Evolutionary conservation across 2,797 vertebrate species (phyloP).

Genomic region (Octomys mimax): DNA sequence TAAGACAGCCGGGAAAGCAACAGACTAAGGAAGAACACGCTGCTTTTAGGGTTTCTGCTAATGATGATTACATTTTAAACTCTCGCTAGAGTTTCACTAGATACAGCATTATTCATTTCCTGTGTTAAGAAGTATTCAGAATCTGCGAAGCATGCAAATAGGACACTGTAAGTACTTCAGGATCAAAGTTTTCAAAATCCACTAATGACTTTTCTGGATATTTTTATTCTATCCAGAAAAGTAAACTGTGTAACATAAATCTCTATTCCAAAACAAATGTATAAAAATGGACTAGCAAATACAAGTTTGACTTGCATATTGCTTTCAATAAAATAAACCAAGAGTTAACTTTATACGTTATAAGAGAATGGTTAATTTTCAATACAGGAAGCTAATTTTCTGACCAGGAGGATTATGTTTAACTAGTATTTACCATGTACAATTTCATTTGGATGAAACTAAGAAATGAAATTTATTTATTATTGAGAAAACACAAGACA

Average conservation of each 20-base stretch:
- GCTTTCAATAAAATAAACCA: conserved; percentile 54
- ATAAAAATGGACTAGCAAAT: conserved; percentile 55
- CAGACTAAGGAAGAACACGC: conserved; percentile 69
- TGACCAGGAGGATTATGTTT: not conserved
- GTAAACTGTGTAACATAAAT: conserved; percentile 43
- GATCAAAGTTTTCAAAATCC: conserved; percentile 61
- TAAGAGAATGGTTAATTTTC: conserved; percentile 44
- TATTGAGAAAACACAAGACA: conserved; percentile 58
- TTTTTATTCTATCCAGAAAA: conserved; percentile 19
- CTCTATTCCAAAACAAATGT: conserved; percentile 1
- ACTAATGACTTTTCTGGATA: conserved; percentile 53
- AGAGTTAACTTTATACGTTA: conserved; percentile 46
- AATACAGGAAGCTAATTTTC: conserved; percentile 49
- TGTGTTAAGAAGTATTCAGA: conserved; percentile 66
- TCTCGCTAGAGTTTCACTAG: conserved; percentile 73
- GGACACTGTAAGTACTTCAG: conserved; percentile 43
- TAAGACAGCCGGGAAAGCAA: conserved; percentile 67
- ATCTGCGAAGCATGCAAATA: conserved; percentile 50
- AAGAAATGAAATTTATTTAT: conserved; percentile 57
- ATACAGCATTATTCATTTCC: conserved; percentile 75
- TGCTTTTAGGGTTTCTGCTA: conserved; percentile 71
- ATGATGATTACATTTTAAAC: conserved; percentile 79
- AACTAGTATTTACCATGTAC: conserved; percentile 56
- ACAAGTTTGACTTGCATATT: not conserved
- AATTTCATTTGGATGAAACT: not conserved